Base-by-base conservation (phyloP, 1,140 invertebrate genomes). In the Portunus trituberculatus region DNA sequence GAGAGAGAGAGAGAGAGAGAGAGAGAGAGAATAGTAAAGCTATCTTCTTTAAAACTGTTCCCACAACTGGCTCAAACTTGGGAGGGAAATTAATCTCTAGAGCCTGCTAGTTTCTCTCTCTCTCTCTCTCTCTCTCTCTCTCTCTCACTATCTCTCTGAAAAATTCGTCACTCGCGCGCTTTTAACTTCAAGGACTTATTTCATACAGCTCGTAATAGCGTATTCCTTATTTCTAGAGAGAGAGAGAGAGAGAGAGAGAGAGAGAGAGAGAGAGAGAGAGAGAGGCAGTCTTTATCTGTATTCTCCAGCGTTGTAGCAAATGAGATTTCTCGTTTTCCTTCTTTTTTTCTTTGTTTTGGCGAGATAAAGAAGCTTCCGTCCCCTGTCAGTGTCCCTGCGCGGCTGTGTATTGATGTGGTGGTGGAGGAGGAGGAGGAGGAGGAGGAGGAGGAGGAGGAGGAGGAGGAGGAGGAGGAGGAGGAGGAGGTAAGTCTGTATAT, bases 231-330 rank as follows among this genome's bases (percentile, higher is more conserved):
- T n/a, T 76, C 8, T 76, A 76, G 67, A 25, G 67, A 0, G 67
- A n/a, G 67, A n/a, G 67, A n/a, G 67, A 59, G 67, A n/a, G 67
- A 76, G 67, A 76, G 67, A 76, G 67, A 76, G 67, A 76, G 67
- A 76, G 67, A 76, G 67, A 76, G 67, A 76, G 67, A 76, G 67
- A 76, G 67, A 76, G 67, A 76, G 67, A 76, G 67, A 76, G 67
- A 76, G 67, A 76, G 52, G 12, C 8, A 16, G 52, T 16, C 52
- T 59, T n/a, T 76, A 76, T 76, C 67, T n/a, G n/a, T 76, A 76
- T 76, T 76, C 67, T 76, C 67, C 67, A 76, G 67, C 25, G 67
- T 76, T 76, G 67, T 76, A 76, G 67, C 67, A 76, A 76, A 76
- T 76, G 67, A 76, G 20, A 76, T 76, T 76, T 76, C 67, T 76